Conservation (phyloP, 1,140 invertebrate genomes). For the Aleiodes sp. region DNA sequence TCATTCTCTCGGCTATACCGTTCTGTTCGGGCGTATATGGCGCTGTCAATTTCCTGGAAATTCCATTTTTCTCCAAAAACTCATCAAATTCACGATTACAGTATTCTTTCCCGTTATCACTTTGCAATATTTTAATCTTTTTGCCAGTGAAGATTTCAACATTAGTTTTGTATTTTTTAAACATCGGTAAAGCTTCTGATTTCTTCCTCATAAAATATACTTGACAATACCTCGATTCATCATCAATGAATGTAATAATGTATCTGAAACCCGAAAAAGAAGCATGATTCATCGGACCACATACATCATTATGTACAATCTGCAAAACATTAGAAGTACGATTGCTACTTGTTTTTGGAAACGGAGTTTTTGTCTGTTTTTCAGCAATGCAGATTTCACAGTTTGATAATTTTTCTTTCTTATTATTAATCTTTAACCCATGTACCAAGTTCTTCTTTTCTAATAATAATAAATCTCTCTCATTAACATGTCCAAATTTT, state of each 20-base stretch:
- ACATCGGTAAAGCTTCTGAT: slow-evolving; percentile 35
- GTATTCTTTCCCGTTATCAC: slow-evolving; percentile 48
- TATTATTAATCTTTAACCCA: slow-evolving; percentile 22
- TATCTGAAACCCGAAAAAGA: slow-evolving; percentile 51
- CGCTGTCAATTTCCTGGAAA: slow-evolving; percentile 3
- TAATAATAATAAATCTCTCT: slow-evolving; percentile 25
- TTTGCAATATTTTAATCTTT: slow-evolving; percentile 41
- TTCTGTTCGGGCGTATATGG: slow-evolving; percentile 44
- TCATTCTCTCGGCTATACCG: slow-evolving; percentile 46
- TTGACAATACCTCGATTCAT: slow-evolving; percentile 44
- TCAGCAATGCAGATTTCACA: not conserved
- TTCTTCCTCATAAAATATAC: slow-evolving; percentile 45
- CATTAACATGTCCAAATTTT: slow-evolving; percentile 36
- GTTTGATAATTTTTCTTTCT: slow-evolving; percentile 13
- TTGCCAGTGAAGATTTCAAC: slow-evolving; percentile 41
- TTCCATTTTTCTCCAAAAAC: slow-evolving; percentile 25
- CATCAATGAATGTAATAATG: slow-evolving; percentile 57
- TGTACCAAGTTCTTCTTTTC: slow-evolving; percentile 1
- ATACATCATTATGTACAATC: slow-evolving; percentile 53
- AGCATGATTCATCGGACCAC: slow-evolving; percentile 48
- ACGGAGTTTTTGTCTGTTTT: not conserved
- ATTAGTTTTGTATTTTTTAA: slow-evolving; percentile 40
- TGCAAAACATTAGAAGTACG: too few species aligned
- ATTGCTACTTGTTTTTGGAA: not conserved
- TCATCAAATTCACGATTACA: slow-evolving; percentile 24